A percentile compares a stretch with the other conserved stretches of the same genome.
phyloP scores from a whole-genome alignment of 2,113 vertebrate species.

The Pomatostomus ruficeps region DNA sequence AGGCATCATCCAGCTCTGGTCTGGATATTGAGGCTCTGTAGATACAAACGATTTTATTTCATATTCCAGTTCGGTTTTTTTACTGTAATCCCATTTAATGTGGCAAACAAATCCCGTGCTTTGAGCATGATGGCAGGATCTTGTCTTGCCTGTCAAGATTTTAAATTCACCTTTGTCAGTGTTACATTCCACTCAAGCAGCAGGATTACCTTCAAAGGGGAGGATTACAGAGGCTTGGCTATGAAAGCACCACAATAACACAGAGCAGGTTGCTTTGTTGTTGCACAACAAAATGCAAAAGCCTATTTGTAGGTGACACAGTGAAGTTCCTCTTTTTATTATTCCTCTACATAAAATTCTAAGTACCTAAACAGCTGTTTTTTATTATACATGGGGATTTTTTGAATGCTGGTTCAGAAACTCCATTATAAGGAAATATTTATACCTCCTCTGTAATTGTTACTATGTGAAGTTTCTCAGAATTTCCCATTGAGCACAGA shows the following conservation, averaged over 20 bases:
- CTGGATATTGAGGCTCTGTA: not conserved
- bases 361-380: not conserved
- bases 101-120: not conserved
- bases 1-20: not conserved
- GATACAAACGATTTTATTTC: not conserved
- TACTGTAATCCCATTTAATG: not conserved
- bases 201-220: not conserved
- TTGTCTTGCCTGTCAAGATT: not conserved
- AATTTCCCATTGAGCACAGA: not conserved
- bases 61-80: not conserved
- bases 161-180: not conserved
- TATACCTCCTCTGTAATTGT: not conserved
- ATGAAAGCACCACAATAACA: not conserved
- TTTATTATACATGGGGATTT: not conserved
- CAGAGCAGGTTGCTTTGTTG: not conserved
- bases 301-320: not conserved
- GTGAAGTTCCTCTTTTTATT: not conserved
- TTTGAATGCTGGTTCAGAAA: not conserved
- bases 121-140: not conserved
- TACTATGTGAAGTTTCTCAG: not conserved
- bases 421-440: not conserved
- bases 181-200: not conserved
- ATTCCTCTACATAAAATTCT: rapidly evolving
- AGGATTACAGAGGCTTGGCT: not conserved
- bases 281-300: not conserved